Base-by-base conservation (phyloP, 2,113 vertebrate genomes). In the Tachysurus vachellii region DNA sequence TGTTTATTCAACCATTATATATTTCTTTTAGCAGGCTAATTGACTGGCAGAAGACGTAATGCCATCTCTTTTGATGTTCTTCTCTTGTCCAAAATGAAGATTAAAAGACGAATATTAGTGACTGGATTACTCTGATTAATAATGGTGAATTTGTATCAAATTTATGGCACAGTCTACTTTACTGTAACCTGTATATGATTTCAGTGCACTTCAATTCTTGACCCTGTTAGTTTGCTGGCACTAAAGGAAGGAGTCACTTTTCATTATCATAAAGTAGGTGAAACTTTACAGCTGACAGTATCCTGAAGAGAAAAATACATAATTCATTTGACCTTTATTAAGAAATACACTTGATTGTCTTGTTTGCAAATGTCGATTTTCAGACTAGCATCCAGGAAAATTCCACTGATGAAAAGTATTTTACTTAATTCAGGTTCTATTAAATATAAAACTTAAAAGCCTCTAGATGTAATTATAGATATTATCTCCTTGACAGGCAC, bases 401-500 rank as follows among this genome's bases (percentile, higher is more conserved):
- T 31, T 6, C 44, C n/a, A 28, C 61, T 4, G 12, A 23, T 44
- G 26, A 86, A 31, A 28, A 81, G 54, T 21, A 75, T 54, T 82
- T 80, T 13, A 76, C 13, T 57, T 82, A 53, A 62, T 88, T 88
- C 36, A 70, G 21, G 7, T 77, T 19, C 44, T 57, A 59, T 50
- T 56, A 64, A 73, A 31, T 80, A 14, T 62, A 62, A 11, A 28
- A 36, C 36, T 84, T 73, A 19, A 86, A 86, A 86, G 36, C 80
- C 50, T 50, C 36, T 85, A 47, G 36, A 28, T 81, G 62, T 71
- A 50, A 73, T 68, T 21, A 28, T 54, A 71, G 79, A 21, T 64
- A 75, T 53, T 44, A 81, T 85, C 79, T 83, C 19, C 47, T 87
- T 13, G 9, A 80, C 61, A 79, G 70, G 77, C 86, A 77, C 11